Percentiles rank a stretch among this genome's conserved stretches.
These are phyloP conservation scores for Ibycter americanus DNA, from an alignment of 2,797 vertebrate species.

Conservation along the genomic window DNA sequence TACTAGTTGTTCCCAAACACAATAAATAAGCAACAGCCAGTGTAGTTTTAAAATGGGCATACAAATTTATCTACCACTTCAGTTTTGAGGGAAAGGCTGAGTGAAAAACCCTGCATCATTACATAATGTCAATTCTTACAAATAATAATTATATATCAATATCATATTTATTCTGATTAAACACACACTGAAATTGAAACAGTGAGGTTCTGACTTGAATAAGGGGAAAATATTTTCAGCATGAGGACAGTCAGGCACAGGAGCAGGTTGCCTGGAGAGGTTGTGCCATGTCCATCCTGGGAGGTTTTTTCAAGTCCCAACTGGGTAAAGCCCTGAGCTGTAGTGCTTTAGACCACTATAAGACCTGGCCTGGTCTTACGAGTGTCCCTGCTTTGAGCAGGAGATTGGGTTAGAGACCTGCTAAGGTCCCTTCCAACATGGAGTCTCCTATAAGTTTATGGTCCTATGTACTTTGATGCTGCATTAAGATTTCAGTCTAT, in stretches of 20 bases:
- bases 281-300: background rate
- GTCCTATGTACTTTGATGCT: background rate
- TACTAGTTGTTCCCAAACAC: background rate
- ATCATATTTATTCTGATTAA: background rate
- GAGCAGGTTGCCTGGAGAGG: background rate
- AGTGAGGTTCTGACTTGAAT: background rate
- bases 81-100: background rate
- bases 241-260: background rate
- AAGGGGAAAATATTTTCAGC: background rate
- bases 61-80: background rate
- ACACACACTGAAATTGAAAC: background rate
- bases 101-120: background rate
- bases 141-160: background rate
- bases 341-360: too few species aligned
- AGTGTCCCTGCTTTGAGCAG: background rate
- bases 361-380: background rate
- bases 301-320: background rate
- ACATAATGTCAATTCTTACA: background rate
- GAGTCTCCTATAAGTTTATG: background rate
- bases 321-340: background rate
- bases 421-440: background rate
- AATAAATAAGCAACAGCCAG: background rate
- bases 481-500: background rate
- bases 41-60: background rate
- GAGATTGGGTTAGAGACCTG: background rate